Evolutionary conservation across 2,888 invertebrate genomes (phyloP), one percentile per base, ranked within the genome.

Genomic region (Acronicta leporina): DNA sequence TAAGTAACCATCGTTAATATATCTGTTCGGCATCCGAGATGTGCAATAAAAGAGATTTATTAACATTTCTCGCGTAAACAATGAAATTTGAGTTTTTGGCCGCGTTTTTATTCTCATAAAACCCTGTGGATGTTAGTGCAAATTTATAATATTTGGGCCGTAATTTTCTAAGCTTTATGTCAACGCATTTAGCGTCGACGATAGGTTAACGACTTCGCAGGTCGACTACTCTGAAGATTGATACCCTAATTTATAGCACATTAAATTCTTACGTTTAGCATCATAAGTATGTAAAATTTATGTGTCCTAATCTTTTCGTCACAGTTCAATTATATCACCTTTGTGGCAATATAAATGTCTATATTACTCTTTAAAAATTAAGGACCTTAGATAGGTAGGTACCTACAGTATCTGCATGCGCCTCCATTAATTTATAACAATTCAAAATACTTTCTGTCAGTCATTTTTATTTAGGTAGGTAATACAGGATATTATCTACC

Each of bases 1-100:
- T 81, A 76, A 83, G 75, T 77, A 81, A 83, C 73, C 60, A 68
- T 70, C 46, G 46, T 58, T 63, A 54, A 63, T 69, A 62, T 61
- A 68, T 64, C 68, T 62, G 73, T 75, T 67, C 52, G 72, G 63
- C 58, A 75, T 78, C 62, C 71, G 41, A 75, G 59, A 73, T 72
- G 80, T 77, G 73, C 78, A 75, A 79, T 82, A 83, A 82, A 81
- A 66, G 27, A 64, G 68, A 86, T 84, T 86, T 86, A 86, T 83
- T 69, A 63, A 49, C 62, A 60, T 77, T 52, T 51, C 43, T 48
- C 78, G 49, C 25, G 44, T 53, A 56, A 68, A 72, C 77, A 75
- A 64, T 66, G 64, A 47, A 15, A 40, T 45, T 40, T 42, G 7
- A 44, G n/a, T 42, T 65, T 67, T 58, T 59, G 52, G 59, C 42